Percentiles rank a stretch among this genome's conserved stretches.
These are phyloP conservation scores for Chloroclystis v-ata DNA, from an alignment of 2,888 invertebrate genomes.

Conservation along the genomic window DNA sequence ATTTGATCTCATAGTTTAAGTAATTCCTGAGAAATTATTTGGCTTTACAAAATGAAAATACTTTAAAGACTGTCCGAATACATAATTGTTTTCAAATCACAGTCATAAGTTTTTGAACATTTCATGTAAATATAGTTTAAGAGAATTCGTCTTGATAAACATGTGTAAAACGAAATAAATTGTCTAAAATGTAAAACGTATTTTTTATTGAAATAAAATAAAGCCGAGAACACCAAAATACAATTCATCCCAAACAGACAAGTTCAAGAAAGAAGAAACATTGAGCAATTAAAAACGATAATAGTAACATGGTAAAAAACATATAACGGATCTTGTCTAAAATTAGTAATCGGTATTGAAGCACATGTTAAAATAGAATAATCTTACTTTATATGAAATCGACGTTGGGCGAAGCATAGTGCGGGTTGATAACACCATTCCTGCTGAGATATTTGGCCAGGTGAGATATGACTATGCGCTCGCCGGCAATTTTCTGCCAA, in stretches of 20 bases:
- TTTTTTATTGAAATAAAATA: constrained; percentile 26
- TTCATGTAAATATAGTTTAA: constrained; percentile 71
- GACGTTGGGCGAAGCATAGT: constrained; percentile 46
- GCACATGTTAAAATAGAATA: too few relatives aligned
- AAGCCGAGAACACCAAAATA: neutral
- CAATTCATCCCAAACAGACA: too few relatives aligned
- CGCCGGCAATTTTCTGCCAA: constrained; percentile 53
- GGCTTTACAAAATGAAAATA: constrained; percentile 51
- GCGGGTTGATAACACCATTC: constrained; percentile 48
- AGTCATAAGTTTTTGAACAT: constrained; percentile 61
- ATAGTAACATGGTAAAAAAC: too few relatives aligned
- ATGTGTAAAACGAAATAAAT: constrained; percentile 77
- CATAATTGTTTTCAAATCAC: constrained; percentile 29
- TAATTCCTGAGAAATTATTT: constrained; percentile 39
- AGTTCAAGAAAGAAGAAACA: too few relatives aligned
- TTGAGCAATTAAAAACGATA: too few relatives aligned
- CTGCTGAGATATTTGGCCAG: constrained; percentile 46
- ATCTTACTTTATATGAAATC: constrained; percentile 11
- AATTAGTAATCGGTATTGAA: too few relatives aligned
- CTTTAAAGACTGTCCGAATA: constrained; percentile 53
- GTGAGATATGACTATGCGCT: constrained; percentile 45
- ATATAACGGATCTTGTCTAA: too few relatives aligned
- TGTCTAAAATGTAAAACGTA: constrained; percentile 63
- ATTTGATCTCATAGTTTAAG: constrained; percentile 42
- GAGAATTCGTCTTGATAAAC: constrained; percentile 66